phyloP scores from a whole-genome alignment of 2,797 vertebrate genomes.

The Silurus lanzhouensis region DNA sequence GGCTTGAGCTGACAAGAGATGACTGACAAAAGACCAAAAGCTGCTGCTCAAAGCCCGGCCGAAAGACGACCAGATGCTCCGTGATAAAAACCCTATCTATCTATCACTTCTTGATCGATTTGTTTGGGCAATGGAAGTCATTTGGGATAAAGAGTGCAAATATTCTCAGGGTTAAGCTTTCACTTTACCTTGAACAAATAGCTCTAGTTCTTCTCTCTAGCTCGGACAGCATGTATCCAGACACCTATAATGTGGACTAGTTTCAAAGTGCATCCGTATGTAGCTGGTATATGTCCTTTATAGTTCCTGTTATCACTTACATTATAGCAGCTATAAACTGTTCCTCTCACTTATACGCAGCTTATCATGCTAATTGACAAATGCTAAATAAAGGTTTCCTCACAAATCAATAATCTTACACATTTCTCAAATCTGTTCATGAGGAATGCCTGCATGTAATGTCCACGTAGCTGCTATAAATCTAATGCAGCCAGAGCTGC shows the following conservation, averaged over 20 bases:
- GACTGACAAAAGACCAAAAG: conserved; percentile 32
- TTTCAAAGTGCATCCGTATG: neutral
- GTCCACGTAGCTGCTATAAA: neutral
- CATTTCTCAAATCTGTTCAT: neutral
- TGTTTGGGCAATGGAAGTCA: conserved; percentile 2
- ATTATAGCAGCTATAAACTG: neutral
- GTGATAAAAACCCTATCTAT: conserved; percentile 18
- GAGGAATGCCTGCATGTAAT: neutral
- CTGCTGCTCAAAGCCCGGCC: conserved; percentile 11
- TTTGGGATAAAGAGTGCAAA: too few relatives aligned
- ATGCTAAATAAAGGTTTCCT: neutral
- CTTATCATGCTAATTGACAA: neutral
- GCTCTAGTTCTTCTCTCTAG: neutral
- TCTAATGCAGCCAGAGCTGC: too few relatives aligned
- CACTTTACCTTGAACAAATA: neutral
- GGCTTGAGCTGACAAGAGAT: conserved; percentile 33
- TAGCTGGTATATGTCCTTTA: neutral
- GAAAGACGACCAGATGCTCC: neutral
- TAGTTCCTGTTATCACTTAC: neutral
- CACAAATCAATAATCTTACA: neutral
- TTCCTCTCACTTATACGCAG: neutral
- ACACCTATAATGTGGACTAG: neutral
- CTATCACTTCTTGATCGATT: neutral
- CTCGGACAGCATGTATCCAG: neutral
- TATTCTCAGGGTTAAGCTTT: neutral